Percentiles rank a stretch among this genome's conserved stretches.
Evolutionary conservation across 1,140 invertebrate genomes (phyloP).

Genomic region (Cydia amplana): DNA sequence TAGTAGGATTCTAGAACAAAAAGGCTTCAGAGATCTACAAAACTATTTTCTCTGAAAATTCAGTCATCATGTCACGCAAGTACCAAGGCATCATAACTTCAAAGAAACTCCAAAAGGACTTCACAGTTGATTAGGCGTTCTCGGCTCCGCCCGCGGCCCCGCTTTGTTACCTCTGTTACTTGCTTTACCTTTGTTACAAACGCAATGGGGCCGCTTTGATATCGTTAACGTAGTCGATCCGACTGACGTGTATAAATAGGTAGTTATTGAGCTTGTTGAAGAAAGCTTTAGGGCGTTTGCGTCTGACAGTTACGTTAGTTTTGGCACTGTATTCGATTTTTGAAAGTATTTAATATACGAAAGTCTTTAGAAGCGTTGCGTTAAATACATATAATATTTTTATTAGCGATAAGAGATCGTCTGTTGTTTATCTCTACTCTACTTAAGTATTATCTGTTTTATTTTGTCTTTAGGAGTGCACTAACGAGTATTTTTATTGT

Average conservation of each 20-base stretch:
- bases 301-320: conserved; percentile 27
- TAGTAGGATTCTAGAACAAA: not conserved
- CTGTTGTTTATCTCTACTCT: too few relatives aligned
- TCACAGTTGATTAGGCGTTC: conserved; percentile 67
- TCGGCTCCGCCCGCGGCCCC: conserved; percentile 51
- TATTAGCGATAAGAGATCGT: too few relatives aligned
- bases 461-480: too few relatives aligned
- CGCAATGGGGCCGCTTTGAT: conserved; percentile 43
- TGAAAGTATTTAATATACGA: too few relatives aligned
- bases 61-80: conserved; percentile 39
- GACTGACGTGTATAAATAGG: conserved; percentile 33
- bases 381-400: too few relatives aligned
- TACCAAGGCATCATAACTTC: conserved; percentile 60
- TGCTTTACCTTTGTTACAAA: conserved; percentile 50
- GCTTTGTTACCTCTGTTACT: conserved; percentile 57
- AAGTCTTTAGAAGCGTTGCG: too few relatives aligned
- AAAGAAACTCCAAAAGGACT: conserved; percentile 62
- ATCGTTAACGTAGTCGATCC: conserved; percentile 53
- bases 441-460: too few relatives aligned
- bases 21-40: not conserved
- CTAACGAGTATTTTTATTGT: not conserved
- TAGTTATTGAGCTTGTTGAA: not conserved
- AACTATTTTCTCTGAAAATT: conserved; percentile 8
- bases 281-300: not conserved
- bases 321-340: not conserved